Evolutionary conservation across 2,113 vertebrate species (phyloP).

Genomic region (Cairina moschata): DNA sequence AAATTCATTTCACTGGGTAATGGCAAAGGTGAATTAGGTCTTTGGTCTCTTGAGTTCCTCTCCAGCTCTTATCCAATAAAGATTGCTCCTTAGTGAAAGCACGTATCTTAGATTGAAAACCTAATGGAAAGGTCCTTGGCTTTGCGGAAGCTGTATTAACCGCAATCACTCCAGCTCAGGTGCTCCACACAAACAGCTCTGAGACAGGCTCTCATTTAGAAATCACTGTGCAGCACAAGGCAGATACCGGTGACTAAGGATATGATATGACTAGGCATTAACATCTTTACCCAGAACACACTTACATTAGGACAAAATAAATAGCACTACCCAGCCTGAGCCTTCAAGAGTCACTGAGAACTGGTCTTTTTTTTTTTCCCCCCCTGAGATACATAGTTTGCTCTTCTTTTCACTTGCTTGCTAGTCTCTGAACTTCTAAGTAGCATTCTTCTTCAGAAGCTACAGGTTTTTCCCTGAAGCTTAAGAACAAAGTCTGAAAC

Average conservation of each 20-base stretch:
- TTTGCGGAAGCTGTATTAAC: background rate
- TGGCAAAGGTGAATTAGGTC: background rate
- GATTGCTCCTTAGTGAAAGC: background rate
- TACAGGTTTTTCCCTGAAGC: background rate
- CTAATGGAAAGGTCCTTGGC: background rate
- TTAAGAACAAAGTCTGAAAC: background rate
- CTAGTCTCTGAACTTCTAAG: background rate
- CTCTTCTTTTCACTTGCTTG: background rate
- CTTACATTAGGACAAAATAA: background rate
- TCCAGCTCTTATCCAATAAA: background rate
- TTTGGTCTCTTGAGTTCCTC: background rate
- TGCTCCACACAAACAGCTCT: background rate
- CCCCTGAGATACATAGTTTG: background rate
- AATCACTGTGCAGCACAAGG: background rate
- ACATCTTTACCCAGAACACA: background rate
- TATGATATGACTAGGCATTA: background rate
- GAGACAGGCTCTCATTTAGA: background rate
- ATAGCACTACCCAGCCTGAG: background rate
- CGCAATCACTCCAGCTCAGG: background rate
- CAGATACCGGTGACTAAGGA: background rate
- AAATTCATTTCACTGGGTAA: background rate
- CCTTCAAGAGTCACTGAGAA: fast-evolving
- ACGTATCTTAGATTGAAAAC: background rate
- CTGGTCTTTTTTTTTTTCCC: background rate
- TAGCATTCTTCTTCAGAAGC: background rate